A percentile compares a stretch with the other conserved stretches of the same genome.
Conservation (phyloP, 2,797 vertebrate genomes). For the Gila robusta region DNA sequence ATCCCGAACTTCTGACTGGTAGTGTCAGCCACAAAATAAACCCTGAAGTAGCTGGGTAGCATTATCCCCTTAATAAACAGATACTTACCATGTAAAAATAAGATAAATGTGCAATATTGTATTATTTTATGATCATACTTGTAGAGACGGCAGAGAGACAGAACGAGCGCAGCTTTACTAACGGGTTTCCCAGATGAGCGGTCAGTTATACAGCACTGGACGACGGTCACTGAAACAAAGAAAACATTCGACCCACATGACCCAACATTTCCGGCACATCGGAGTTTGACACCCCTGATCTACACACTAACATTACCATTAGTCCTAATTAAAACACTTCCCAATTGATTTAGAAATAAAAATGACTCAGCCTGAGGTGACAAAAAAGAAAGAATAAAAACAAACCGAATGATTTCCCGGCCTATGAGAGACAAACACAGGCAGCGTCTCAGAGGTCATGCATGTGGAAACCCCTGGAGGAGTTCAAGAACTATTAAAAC, state of each 20-base stretch:
- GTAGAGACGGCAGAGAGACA: neutral
- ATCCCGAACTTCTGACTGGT: too few relatives aligned
- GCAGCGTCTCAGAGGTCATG: conserved; percentile 35
- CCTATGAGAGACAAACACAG: conserved; percentile 32
- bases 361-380: neutral
- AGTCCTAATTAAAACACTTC: neutral
- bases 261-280: neutral
- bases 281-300: conserved; percentile 35
- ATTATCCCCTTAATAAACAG: conserved; percentile 2
- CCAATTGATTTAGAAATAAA: neutral
- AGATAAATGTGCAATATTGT: neutral
- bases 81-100: neutral
- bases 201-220: neutral
- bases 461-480: conserved; percentile 30
- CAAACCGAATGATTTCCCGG: neutral
- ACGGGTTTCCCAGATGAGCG: neutral
- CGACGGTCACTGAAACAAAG: neutral
- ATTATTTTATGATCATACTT: neutral
- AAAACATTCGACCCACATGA: conserved; percentile 9
- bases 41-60: neutral
- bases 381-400: neutral
- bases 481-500: conserved; percentile 24
- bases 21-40: neutral
- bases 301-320: neutral
- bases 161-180: neutral